phyloP scores from a whole-genome alignment of 2,113 vertebrate genomes.

The Pithys albifrons region DNA sequence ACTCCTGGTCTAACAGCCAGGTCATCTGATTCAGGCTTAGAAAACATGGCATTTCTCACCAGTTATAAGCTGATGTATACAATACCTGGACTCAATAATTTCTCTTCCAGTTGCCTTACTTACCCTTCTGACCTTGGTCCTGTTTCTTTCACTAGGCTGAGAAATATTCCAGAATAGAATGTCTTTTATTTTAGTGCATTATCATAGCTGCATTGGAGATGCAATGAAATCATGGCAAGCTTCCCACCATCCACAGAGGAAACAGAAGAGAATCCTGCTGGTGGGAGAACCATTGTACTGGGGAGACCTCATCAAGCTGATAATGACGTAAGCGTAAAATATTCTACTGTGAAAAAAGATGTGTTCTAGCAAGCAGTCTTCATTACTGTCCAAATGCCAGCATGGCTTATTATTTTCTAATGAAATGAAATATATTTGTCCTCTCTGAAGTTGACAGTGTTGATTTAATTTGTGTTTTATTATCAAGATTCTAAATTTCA shows the following conservation, averaged over 20 bases:
- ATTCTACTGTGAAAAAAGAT: not conserved
- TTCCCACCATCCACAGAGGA: not conserved
- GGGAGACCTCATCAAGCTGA: not conserved
- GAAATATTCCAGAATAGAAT: not conserved
- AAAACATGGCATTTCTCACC: not conserved
- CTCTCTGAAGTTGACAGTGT: not conserved
- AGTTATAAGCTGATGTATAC: not conserved
- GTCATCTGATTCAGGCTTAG: not conserved
- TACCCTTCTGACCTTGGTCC: not conserved
- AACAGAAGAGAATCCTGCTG: not conserved
- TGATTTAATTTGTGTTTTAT: conserved; percentile 48
- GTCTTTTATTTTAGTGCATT: not conserved
- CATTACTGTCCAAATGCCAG: not conserved
- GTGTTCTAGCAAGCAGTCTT: not conserved
- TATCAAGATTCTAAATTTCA: not conserved
- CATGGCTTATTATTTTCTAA: not conserved
- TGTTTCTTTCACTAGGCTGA: not conserved
- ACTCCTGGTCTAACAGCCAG: not conserved
- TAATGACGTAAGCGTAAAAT: not conserved
- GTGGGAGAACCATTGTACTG: not conserved
- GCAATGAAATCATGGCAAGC: not conserved
- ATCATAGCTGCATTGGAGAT: not conserved
- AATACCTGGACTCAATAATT: not conserved
- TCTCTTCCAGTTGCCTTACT: not conserved
- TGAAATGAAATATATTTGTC: conserved; percentile 2